phyloP scores from a whole-genome alignment of 2,113 vertebrate species.

The Daphoenositta chrysoptera region DNA sequence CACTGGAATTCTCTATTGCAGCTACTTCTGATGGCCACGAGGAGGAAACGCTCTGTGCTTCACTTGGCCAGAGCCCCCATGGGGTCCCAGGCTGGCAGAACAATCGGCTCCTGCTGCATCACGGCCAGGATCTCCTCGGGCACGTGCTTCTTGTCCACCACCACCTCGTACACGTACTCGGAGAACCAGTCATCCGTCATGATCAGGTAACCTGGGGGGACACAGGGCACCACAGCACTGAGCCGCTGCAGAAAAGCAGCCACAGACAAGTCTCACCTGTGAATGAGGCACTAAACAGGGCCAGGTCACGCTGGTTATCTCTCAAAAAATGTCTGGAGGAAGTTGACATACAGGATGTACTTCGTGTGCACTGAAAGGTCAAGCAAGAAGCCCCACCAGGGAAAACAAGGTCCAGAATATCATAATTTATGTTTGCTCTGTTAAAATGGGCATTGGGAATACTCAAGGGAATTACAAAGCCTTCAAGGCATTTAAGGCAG shows the following conservation, averaged over 20 bases:
- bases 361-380: background rate
- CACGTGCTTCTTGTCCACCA: slow-evolving; percentile 90
- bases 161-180: slow-evolving; percentile 95
- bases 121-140: slow-evolving; percentile 83
- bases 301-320: background rate
- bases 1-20: slow-evolving; percentile 58
- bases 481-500: background rate
- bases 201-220: slow-evolving; percentile 88
- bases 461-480: background rate
- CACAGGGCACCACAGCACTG: background rate
- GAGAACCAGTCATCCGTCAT: slow-evolving; percentile 98
- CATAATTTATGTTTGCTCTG: background rate
- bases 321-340: background rate
- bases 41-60: slow-evolving; percentile 9
- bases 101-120: slow-evolving; percentile 84
- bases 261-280: background rate
- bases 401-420: background rate
- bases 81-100: slow-evolving; percentile 96
- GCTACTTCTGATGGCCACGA: slow-evolving; percentile 40
- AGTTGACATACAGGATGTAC: fast-evolving
- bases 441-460: background rate
- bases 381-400: background rate
- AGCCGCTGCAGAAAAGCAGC: background rate
- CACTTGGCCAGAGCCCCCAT: slow-evolving; percentile 93
- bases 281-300: background rate